These are phyloP conservation scores for Triplophysa dalaica DNA, from an alignment of 2,113 vertebrate genomes.

Conservation along the genomic window DNA sequence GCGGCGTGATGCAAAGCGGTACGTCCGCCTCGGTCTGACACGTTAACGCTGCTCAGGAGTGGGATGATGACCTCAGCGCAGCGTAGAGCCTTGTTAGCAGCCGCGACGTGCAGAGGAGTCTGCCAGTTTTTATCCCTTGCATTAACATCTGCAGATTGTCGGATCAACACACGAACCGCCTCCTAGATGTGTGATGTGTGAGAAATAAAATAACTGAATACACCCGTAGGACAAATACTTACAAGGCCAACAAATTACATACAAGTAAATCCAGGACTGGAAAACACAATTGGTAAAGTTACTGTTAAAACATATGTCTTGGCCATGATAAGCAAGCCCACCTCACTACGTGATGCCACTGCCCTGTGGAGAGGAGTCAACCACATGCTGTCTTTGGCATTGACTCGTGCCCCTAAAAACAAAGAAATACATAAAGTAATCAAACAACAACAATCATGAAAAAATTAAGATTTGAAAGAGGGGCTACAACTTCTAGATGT, in stretches of 20 bases:
- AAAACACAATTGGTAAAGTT: no score
- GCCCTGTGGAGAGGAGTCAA: conserved; percentile 95
- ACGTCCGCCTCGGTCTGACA: conserved; percentile 90
- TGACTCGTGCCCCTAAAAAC: conserved; percentile 87
- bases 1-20: conserved; percentile 94
- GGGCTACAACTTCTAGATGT: no score
- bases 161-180: conserved; percentile 89
- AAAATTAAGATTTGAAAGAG: no score
- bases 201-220: background rate
- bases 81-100: conserved; percentile 88
- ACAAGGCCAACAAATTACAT: no score
- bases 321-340: conserved; percentile 60
- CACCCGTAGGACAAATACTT: no score
- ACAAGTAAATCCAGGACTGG: no score
- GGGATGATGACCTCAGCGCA: conserved; percentile 92
- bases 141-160: conserved; percentile 94
- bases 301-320: no score
- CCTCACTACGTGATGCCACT: conserved; percentile 93
- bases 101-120: conserved; percentile 91
- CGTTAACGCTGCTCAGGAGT: conserved; percentile 91
- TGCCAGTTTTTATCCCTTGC: conserved; percentile 99
- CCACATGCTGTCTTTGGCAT: conserved; percentile 99
- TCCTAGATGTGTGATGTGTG: conserved; percentile 74
- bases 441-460: background rate
- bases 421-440: background rate